Evolutionary conservation across 2,113 vertebrate species (phyloP).

Genomic region (Hippopotamus amphibius): DNA sequence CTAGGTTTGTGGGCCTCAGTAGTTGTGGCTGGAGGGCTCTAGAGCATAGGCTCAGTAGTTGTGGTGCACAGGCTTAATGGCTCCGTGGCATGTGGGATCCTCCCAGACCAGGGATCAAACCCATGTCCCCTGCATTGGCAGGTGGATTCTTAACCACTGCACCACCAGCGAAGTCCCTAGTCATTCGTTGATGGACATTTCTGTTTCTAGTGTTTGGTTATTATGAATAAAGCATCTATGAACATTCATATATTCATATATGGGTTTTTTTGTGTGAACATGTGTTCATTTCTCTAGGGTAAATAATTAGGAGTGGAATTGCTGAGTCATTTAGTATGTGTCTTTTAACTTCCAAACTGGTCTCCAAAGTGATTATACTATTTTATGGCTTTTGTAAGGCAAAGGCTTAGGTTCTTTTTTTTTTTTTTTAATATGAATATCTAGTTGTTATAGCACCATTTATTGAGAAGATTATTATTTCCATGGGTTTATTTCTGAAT

Average conservation of each 20-base stretch:
- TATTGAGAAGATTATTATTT: not conserved
- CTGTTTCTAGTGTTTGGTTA: not conserved
- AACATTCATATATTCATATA: not conserved
- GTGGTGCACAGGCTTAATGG: too few relatives aligned
- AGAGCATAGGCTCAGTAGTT: too few relatives aligned
- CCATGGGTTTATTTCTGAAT: not conserved
- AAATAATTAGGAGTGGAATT: slow-evolving; percentile 1
- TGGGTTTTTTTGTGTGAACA: not conserved
- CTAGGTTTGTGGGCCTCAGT: too few relatives aligned
- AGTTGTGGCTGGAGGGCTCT: too few relatives aligned
- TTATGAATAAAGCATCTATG: not conserved
- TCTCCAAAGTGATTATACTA: not conserved
- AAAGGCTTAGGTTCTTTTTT: not conserved
- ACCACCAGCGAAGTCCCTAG: too few relatives aligned
- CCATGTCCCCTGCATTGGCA: too few relatives aligned
- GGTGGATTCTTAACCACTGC: too few relatives aligned
- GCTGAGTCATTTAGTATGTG: not conserved
- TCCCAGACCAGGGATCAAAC: too few relatives aligned
- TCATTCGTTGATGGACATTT: not conserved
- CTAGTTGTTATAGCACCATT: not conserved
- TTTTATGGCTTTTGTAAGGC: not conserved
- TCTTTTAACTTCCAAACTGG: not conserved
- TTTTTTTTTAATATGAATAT: not conserved
- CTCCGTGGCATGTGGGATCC: too few relatives aligned
- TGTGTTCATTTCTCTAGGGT: not conserved